Base-by-base conservation (phyloP, 2,797 vertebrate species). In the Rhinogobio ventralis region DNA sequence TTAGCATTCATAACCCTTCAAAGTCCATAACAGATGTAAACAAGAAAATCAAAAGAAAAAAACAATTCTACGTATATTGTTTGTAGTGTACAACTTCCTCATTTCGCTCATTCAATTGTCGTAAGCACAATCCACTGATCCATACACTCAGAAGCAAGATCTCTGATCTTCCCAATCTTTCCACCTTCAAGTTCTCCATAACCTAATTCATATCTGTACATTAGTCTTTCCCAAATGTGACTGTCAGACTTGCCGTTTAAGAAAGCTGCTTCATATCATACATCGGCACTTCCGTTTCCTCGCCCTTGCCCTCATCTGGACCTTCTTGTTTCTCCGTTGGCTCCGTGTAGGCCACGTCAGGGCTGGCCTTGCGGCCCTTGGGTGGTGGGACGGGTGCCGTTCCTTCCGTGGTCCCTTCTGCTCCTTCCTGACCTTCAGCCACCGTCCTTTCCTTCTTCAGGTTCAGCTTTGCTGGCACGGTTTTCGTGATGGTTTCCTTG, bases 251-350 rank as follows among this genome's bases (percentile, higher is more conserved):
- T 53, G 33, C 78, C 13, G 15, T 84, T 93, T 96, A 97, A 0
- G 94, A 95, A 2, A 96, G 94, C 90, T 96, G 96, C 91, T 99
- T 99, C 93, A 99, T 96, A 93, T 98, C 97, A 86, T 98, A 93
- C 91, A 98, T 93, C 9, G 94, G 94, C 57, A 95, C 95, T 87
- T 97, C 96, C 0, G 95, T 92, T 76, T 95, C 94, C 49, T 94
- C 96, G 7, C 92, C 94, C 85, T 95, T 96, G 68, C 88, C 92
- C 81, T 96, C 95, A 13, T 94, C 91, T 1, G 90, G 91, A 15
- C 90, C 93, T 9, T 94, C 93, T 5, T 92, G 92, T 88, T 95
- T 96, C 33, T 94, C 94, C 15, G 87, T 82, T 3, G 86, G 81
- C 2, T 94, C 94, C 0, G 94, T 91, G 83, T 94, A 95, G 55